Base-by-base conservation (phyloP, 2,797 vertebrate species). In the Lutjanus argentimaculatus region DNA sequence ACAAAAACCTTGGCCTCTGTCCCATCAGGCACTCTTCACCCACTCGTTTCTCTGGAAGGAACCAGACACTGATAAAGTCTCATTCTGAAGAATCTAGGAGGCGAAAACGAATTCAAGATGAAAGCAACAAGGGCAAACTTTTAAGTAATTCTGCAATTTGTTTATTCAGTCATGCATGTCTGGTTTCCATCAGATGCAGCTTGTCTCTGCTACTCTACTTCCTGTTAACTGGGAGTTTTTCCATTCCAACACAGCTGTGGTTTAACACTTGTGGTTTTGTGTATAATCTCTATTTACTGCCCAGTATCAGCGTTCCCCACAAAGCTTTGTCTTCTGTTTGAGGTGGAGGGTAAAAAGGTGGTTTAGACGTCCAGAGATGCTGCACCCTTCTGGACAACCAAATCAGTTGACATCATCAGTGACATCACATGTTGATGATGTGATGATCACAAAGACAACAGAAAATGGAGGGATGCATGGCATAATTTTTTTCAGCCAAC, bases 31-130 rank as follows among this genome's bases (percentile, higher is more conserved):
- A n/a, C 15, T 46, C 11, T 36, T 22, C 46, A 49, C 13, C 22
- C 6, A 2, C 13, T 6, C 3, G 11, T 25, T 77, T 69, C 52
- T 42, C 22, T 42, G 12, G 69, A 82, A 77, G 22, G 22, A 48
- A 1, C 0, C n/a, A 12, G 0, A 17, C 7, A 0, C 0, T 1
- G 19, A 43, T 6, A 6, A 5, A 13, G 7, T 52, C 7, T 17
- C 1, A 3, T 66, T 72, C 68, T 77, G 22, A 45, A 17, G 63
- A 82, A 76, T 5, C 1, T 1, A 7, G 14, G 13, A 30, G 13
- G 45, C 1, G 14, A 21, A 55, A 2, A 2, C 1, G 2, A 19
- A 40, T 22, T 1, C 2, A 30, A 15, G 0, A 17, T 17, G 17
- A 53, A 21, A 45, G 13, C 43, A 11, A n/a, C 1, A 6, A 42